Base-by-base conservation (phyloP, 2,888 invertebrate genomes). In the Liodrosophila aerea region DNA sequence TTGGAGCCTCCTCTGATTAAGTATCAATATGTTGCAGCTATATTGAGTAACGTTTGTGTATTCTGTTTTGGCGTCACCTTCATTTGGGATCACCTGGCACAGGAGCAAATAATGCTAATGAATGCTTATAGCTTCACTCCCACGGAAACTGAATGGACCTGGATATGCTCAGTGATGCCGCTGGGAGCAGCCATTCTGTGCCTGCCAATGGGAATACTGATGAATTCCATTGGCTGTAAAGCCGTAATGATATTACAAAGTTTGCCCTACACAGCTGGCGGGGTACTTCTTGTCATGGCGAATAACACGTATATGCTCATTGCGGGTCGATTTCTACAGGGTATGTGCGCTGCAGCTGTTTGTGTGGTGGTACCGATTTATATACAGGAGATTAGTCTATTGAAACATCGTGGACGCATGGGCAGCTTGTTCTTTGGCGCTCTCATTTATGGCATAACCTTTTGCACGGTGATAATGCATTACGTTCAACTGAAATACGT, bases 301-400 rank as follows among this genome's bases (percentile, higher is more conserved):
- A 11, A 27, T 0, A 56, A 30, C 18, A 7, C 66, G 0, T 27
- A 33, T 4, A 53, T 64, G 67, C n/a, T 74, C 1, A 64, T 30
- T 4, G 41, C 22, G n/a, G 61, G 47, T 1, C 67, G 67, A 11
- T 75, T 61, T 18, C 4, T 67, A 8, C 41, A 59, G 18, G 75
- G 78, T 0, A 53, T 75, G 40, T 53, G 64, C 16, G 74, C 58
- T 0, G 74, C 64, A 0, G 64, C 64, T 4, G 39, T 57, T 0
- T 63, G 16, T 5, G 39, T 71, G 43, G 75, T 36, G 0, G 66
- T 67, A 7, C 78, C 74, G 0, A 13, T 64, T 1, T 77, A 77
- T n/a, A 53, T 15, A 11, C 31, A 37, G 9, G 75, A 71, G n/a
- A 64, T 77, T 11, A 31, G 39, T 5, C 11, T 29, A 4, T 2